Conservation (phyloP, 2,113 vertebrate species). For the Fulmarus glacialis region DNA sequence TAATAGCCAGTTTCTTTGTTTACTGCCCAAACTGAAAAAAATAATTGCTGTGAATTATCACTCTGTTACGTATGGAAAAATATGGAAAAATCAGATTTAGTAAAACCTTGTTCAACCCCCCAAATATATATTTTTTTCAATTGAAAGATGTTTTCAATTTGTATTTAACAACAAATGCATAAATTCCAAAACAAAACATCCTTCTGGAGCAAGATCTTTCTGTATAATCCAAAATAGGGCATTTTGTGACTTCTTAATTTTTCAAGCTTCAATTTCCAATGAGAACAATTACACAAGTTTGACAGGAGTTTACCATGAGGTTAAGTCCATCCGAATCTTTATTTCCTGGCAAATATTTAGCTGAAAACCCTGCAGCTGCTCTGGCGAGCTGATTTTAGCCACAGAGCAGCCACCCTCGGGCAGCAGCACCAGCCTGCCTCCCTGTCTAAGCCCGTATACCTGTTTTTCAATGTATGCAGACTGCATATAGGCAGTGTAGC, state of each 20-base stretch:
- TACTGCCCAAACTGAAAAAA: background rate
- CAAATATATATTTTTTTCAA: background rate
- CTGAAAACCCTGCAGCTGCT: background rate
- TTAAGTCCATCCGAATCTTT: background rate
- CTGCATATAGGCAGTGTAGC: fast-evolving
- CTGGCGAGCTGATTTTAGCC: background rate
- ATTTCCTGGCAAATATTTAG: background rate
- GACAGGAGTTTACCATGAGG: background rate
- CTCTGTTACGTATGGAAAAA: background rate
- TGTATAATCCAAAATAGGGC: background rate
- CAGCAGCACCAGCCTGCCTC: background rate
- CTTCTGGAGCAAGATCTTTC: background rate
- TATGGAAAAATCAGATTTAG: background rate
- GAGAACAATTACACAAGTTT: background rate
- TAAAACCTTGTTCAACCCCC: background rate
- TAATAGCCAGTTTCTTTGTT: background rate
- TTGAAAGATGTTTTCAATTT: background rate
- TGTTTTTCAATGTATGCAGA: background rate
- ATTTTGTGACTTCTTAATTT: background rate
- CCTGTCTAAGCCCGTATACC: background rate
- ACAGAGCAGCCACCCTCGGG: background rate
- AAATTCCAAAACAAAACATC: background rate
- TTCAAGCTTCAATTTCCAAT: background rate
- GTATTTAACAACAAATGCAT: background rate
- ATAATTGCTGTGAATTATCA: background rate